A percentile compares a stretch with the other conserved stretches of the same genome.
Conservation (phyloP, 1,140 invertebrate genomes). For the Drosophila busckii region DNA sequence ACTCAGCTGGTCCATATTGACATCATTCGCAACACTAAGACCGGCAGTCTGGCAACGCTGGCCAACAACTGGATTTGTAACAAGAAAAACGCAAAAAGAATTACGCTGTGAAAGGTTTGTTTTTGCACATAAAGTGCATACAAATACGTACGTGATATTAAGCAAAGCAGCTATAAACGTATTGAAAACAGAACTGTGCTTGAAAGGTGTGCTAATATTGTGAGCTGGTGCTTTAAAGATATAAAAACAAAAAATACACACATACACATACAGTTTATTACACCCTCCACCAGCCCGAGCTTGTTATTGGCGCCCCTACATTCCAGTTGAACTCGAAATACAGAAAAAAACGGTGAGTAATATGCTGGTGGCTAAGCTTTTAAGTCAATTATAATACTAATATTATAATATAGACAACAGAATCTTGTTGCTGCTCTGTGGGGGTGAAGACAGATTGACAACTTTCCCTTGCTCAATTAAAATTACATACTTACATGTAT, state of each 20-base stretch:
- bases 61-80: slow-evolving; percentile 26
- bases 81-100: slow-evolving; percentile 40
- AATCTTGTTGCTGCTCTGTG: slow-evolving; percentile 4
- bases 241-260: slow-evolving; percentile 21
- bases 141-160: too few relatives aligned
- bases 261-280: slow-evolving; percentile 25
- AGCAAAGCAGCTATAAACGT: too few relatives aligned
- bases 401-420: too few relatives aligned
- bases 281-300: slow-evolving; percentile 18
- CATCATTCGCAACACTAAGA: neutral
- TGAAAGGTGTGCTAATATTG: too few relatives aligned
- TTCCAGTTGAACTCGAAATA: slow-evolving; percentile 33
- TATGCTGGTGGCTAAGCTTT: slow-evolving; percentile 26
- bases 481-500: too few relatives aligned
- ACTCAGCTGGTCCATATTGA: slow-evolving; percentile 22
- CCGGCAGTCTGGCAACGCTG: slow-evolving; percentile 14
- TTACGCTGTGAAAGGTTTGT: slow-evolving; percentile 16
- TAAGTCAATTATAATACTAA: slow-evolving; percentile 58
- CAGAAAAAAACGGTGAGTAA: slow-evolving; percentile 66
- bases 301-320: slow-evolving; percentile 36
- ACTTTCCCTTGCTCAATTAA: slow-evolving; percentile 29
- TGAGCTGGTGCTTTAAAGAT: too few relatives aligned
- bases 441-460: slow-evolving; percentile 18
- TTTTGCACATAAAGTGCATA: too few relatives aligned
- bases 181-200: slow-evolving; percentile 6